Percentiles rank a stretch among this genome's conserved stretches.
These are phyloP conservation scores for Hycleus cichorii DNA, from an alignment of 1,140 invertebrate genomes.

Conservation along the genomic window DNA sequence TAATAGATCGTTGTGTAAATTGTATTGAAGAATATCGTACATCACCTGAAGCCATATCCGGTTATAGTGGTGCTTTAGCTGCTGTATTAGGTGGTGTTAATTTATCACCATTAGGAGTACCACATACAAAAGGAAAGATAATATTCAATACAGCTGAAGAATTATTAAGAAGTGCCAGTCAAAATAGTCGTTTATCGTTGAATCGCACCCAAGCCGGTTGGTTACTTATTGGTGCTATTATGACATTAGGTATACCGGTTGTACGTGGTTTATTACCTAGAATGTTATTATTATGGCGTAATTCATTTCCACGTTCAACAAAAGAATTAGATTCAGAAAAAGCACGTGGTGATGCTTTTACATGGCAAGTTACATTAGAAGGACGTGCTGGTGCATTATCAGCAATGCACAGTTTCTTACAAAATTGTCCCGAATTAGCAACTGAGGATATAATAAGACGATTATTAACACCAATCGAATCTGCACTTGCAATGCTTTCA, in stretches of 20 bases:
- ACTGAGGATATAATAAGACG: conserved; percentile 87
- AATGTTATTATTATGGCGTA: conserved; percentile 93
- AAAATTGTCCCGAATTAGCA: conserved; percentile 83
- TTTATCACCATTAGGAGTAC: conserved; percentile 88
- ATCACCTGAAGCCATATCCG: conserved; percentile 87
- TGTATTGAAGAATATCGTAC: conserved; percentile 82
- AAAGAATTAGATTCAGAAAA: conserved; percentile 97
- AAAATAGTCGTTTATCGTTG: conserved; percentile 90
- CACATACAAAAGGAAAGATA: conserved; percentile 92
- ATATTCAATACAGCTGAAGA: conserved; percentile 98
- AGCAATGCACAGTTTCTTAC: conserved; percentile 88
- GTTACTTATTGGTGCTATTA: conserved; percentile 93
- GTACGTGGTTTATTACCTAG: conserved; percentile 82
- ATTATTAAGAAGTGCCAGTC: conserved; percentile 89
- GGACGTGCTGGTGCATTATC: conserved; percentile 92
- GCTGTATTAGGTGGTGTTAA: conserved; percentile 87
- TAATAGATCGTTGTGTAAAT: conserved; percentile 84
- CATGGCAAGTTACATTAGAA: conserved; percentile 97
- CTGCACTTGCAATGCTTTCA: conserved; percentile 86
- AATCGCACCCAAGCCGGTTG: conserved; percentile 95
- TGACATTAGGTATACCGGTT: conserved; percentile 89
- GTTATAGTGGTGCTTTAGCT: conserved; percentile 89
- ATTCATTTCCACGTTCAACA: conserved; percentile 91
- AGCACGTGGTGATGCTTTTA: conserved; percentile 94
- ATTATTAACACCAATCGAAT: conserved; percentile 81